Conservation (phyloP, 2,797 vertebrate genomes). For the Gallinago nigripennis region DNA sequence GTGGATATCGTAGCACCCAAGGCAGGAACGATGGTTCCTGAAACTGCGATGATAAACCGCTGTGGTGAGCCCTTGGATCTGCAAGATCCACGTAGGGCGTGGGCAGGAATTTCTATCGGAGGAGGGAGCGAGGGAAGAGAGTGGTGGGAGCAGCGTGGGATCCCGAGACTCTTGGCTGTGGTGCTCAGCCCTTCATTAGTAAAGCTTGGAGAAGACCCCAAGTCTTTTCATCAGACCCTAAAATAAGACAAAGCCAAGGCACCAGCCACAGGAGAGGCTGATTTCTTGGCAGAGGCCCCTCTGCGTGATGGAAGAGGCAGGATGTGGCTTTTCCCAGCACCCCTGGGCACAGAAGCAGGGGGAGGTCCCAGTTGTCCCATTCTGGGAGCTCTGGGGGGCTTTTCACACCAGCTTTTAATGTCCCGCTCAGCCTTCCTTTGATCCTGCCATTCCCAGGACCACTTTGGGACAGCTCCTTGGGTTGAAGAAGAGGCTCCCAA, state of each 20-base stretch:
- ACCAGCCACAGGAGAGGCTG: background rate
- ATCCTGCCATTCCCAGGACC: background rate
- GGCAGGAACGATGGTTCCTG: rapidly evolving
- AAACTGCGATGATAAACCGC: rapidly evolving
- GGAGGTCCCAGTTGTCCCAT: background rate
- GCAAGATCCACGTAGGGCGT: rapidly evolving
- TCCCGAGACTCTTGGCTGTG: background rate
- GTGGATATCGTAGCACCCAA: rapidly evolving
- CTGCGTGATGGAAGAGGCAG: background rate
- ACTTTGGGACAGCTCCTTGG: background rate
- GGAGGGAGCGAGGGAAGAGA: background rate
- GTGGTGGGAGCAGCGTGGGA: background rate
- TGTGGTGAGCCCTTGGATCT: background rate
- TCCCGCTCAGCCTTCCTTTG: background rate
- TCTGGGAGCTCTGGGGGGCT: background rate
- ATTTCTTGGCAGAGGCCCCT: background rate
- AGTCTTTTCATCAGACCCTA: slow-evolving; percentile 18
- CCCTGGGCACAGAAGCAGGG: background rate
- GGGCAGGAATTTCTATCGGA: background rate
- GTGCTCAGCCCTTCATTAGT: background rate
- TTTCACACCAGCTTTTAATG: background rate
- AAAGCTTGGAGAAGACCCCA: slow-evolving; percentile 49
- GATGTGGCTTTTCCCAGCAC: background rate
- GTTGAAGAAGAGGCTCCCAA: background rate
- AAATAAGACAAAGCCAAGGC: background rate